Evolutionary conservation across 2,113 vertebrate genomes (phyloP).

Genomic region (Ariopsis seemanni): DNA sequence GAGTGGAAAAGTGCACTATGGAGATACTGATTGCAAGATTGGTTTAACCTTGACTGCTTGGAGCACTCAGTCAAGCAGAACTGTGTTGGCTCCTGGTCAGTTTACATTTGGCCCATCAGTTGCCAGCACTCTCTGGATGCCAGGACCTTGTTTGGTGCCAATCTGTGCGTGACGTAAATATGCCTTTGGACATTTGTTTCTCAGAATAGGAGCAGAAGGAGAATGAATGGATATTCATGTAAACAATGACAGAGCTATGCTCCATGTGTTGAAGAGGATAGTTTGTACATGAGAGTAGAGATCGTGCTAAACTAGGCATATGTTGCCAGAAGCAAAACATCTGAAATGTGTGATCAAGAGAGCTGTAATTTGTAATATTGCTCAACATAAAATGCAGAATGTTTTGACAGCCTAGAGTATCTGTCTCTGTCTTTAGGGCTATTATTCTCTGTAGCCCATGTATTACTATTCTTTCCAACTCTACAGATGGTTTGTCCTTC

Average conservation of each 20-base stretch:
- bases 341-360: constrained; percentile 10
- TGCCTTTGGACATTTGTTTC: constrained; percentile 33
- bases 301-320: constrained; percentile 10
- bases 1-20: background rate
- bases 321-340: constrained; percentile 13
- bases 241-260: constrained; percentile 8
- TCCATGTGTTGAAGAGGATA: constrained; percentile 10
- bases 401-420: background rate
- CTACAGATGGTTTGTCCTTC: background rate
- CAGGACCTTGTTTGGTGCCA: constrained; percentile 44
- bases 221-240: constrained; percentile 22
- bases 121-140: constrained; percentile 47
- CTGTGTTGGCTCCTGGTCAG: constrained; percentile 39
- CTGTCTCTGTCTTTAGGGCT: background rate
- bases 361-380: constrained; percentile 1
- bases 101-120: constrained; percentile 53
- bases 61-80: constrained; percentile 47
- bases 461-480: background rate
- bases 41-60: constrained; percentile 44
- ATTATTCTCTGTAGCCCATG: background rate
- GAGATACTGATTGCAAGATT: constrained; percentile 17
- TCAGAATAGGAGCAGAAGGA: constrained; percentile 13
- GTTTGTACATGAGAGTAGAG: constrained; percentile 20
- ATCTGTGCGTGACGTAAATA: constrained; percentile 46
- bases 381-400: constrained; percentile 3